Percentiles rank a stretch among this genome's conserved stretches.
Evolutionary conservation across 2,797 vertebrate genomes (phyloP).

Genomic region (Meda fulgida): DNA sequence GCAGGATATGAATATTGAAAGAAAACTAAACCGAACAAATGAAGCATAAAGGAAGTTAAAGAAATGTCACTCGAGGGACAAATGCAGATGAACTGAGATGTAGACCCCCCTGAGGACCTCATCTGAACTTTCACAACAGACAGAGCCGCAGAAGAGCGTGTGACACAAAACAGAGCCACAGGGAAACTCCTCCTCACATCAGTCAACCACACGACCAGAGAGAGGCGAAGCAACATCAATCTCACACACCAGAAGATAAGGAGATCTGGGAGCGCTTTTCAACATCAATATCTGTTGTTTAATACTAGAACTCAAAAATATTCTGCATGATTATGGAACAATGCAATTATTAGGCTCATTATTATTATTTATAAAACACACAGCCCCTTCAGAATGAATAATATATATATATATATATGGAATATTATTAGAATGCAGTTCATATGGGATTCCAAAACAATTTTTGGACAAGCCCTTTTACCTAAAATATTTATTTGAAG

Average conservation of each 20-base stretch:
- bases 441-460: no score
- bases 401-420: not conserved
- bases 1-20: not conserved
- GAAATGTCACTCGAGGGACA: conserved; percentile 63
- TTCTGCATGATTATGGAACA: not conserved
- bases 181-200: conserved; percentile 32
- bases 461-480: no score
- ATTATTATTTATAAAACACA: not conserved
- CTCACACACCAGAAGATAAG: not conserved
- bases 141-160: not conserved
- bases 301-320: not conserved
- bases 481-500: no score
- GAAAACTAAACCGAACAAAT: not conserved
- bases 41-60: conserved; percentile 20
- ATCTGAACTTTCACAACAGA: conserved; percentile 56
- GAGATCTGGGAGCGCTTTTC: not conserved
- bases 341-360: not conserved
- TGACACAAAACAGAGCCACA: conserved; percentile 15
- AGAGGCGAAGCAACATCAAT: not conserved
- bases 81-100: conserved; percentile 65
- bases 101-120: conserved; percentile 55
- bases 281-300: not conserved
- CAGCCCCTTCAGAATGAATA: not conserved
- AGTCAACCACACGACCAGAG: conserved; percentile 1
- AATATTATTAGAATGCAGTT: not conserved